Evolutionary conservation across 2,113 vertebrate species (phyloP), one percentile per base, ranked within the genome.

Genomic region (Rhombomys opimus): DNA sequence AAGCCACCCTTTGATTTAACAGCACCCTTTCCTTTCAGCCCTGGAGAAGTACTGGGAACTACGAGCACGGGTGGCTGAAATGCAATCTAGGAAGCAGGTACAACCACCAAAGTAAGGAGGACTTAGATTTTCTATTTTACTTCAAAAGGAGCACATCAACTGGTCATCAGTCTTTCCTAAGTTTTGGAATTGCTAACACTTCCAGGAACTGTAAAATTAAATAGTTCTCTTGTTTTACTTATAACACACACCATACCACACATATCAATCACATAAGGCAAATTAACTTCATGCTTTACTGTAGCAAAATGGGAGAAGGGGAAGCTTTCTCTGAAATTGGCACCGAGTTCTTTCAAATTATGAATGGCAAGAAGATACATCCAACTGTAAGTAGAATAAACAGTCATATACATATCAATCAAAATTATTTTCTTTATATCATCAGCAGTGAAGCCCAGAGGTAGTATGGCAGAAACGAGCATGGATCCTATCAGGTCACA

Each of bases 341-440:
- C 95, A 96, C 95, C 96, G 87, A 95, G 70, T 96, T 96, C 87
- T 92, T 96, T 95, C 92, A 97, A 96, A 72, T 96, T 96, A 96
- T 97, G 95, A 95, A 93, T 77, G 96, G 91, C 88, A 95, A 95
- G 93, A 94, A 97, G 93, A 95, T 89, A 96, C 96, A 97, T 95
- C 82, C 96, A 97, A 97, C 92, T 97, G 93, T 87, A 93, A 91
- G 97, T 80, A 97, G 95, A 97, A 98, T 97, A 91, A 98, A 97
- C 89, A 98, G 90, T 96, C 97, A 95, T 95, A 96, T 95, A 97
- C 96, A 96, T 86, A 92, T 91, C 59, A 95, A 93, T 68, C 59
- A 96, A 96, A 59, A 0, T 95, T 41, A 92, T 96, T 85, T 89
- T 94, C 95, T 97, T 98, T 94, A 91, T 92, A 93, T 7, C 86